Evolutionary conservation across 2,888 invertebrate species (phyloP), one percentile per base, ranked within the genome.

Genomic region (Drosophila formosana): DNA sequence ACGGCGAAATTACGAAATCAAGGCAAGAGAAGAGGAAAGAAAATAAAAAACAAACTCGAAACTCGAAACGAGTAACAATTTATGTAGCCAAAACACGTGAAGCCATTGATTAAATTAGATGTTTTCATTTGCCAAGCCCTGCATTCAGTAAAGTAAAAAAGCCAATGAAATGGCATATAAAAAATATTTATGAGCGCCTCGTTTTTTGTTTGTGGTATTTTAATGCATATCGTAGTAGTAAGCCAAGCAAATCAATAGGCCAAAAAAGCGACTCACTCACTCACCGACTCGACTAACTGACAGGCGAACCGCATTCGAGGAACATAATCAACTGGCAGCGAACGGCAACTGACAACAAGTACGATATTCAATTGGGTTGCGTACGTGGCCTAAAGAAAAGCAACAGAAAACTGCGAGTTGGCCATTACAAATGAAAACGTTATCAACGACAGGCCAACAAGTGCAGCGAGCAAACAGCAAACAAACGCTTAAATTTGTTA

Each of bases 101-200:
- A 73, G 76, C 68, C 87, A 84, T 86, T 88, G 89, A 84, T 88
- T 84, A 88, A 88, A 88, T 84, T 84, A 88, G 70, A 82, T 82
- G 71, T 82, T 63, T 79, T 72, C 69, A 75, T 81, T 72, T 70
- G 72, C 80, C 73, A 69, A 80, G 82, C 82, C 88, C 80, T 71
- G 66, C 66, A 26, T 9, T 41, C 37, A 41, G 39, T 30, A 61
- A 39, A 55, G 50, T 23, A 6, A 53, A 34, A 52, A 61, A 52
- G 25, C 45, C 46, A 58, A 77, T 71, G 68, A 77, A 78, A 81
- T 79, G 81, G 80, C 72, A 85, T 72, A 88, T 67, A 85, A 80
- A 67, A 88, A 73, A 78, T 83, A 88, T 83, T 83, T 86, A 83
- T 83, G 86, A 82, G 83, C 66, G 26, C 39, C 72, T 77, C 41